Conservation (phyloP, 2,888 invertebrate genomes). For the Atherix ibis region DNA sequence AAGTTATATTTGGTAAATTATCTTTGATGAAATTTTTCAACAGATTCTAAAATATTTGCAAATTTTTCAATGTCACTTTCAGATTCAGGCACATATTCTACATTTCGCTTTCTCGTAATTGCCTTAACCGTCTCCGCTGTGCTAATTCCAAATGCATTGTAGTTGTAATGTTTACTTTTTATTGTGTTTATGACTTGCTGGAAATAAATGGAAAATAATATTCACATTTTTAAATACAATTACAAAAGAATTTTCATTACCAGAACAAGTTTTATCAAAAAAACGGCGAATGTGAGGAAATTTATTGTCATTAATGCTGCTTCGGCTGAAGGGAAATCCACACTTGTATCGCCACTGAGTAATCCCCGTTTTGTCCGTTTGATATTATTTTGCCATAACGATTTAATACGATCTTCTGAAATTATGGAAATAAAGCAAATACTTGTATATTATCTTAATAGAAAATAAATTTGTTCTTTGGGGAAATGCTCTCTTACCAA, state of each 20-base stretch:
- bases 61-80: no score
- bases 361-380: conserved; percentile 15
- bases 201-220: conserved; percentile 19
- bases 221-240: background rate
- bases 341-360: conserved; percentile 36
- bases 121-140: conserved; percentile 16
- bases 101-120: conserved; percentile 16
- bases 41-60: no score
- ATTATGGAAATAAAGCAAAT: no score
- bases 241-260: conserved; percentile 32
- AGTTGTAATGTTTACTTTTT: conserved; percentile 38
- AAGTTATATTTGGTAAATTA: no score
- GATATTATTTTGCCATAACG: conserved; percentile 25
- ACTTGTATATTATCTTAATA: no score
- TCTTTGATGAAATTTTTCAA: no score
- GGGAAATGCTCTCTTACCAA: no score
- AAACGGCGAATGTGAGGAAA: conserved; percentile 72
- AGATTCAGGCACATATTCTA: conserved; percentile 1
- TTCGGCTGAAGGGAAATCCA: conserved; percentile 67
- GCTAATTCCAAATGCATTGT: conserved; percentile 20
- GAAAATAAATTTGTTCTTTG: no score
- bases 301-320: conserved; percentile 69
- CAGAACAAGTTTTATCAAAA: conserved; percentile 65
- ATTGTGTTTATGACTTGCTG: conserved; percentile 53
- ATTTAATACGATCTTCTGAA: conserved; percentile 35